phyloP scores from a whole-genome alignment of 2,113 vertebrate genomes.

The Rhea pennata region DNA sequence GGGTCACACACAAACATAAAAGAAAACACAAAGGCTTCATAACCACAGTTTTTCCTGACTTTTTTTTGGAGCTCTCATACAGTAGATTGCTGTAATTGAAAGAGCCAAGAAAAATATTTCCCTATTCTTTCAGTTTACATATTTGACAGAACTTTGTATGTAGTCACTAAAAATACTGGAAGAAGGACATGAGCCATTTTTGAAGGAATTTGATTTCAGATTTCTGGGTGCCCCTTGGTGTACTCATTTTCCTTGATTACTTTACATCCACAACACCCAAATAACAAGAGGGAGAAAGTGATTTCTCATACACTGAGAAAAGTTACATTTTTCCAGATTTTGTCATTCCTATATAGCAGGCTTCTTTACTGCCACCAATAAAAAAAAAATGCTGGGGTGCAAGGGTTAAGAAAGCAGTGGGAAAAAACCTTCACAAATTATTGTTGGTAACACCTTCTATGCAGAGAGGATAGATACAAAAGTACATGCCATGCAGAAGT shows the following conservation, averaged over 20 bases:
- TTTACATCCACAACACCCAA: neutral
- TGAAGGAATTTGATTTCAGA: neutral
- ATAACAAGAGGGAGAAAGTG: neutral
- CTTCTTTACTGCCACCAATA: neutral
- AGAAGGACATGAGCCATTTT: neutral
- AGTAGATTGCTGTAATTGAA: neutral
- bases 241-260: neutral
- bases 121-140: neutral
- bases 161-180: neutral
- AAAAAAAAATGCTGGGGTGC: neutral
- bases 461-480: neutral
- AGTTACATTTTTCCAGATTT: neutral
- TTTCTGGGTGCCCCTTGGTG: neutral
- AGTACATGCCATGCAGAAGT: neutral
- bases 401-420: neutral
- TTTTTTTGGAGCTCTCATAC: neutral
- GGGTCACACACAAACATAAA: neutral
- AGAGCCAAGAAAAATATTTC: neutral
- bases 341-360: neutral
- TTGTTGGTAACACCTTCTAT: neutral
- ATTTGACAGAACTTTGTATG: neutral
- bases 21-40: neutral
- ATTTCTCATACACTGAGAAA: neutral
- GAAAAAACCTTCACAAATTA: neutral
- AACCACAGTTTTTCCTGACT: neutral